Percentiles rank a stretch among this genome's conserved stretches.
These are phyloP conservation scores for Epinotia bilunana DNA, from an alignment of 2,888 invertebrate species.

Conservation along the genomic window DNA sequence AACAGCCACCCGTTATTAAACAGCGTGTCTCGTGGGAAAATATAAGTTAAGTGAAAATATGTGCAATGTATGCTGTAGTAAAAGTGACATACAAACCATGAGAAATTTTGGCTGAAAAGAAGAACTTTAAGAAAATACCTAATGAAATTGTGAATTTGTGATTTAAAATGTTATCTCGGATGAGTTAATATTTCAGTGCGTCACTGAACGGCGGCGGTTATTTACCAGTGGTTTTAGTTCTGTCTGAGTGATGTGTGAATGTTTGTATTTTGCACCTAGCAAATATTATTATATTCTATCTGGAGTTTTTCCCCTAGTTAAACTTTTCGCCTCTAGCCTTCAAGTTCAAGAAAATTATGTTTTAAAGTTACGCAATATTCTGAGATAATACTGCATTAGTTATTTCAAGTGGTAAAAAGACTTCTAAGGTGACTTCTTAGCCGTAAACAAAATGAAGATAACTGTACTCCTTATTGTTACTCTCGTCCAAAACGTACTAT, in stretches of 20 bases:
- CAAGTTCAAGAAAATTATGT: not conserved
- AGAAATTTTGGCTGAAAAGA: not conserved
- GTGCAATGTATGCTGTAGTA: too few species aligned
- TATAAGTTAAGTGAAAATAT: not conserved
- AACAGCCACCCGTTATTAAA: not conserved
- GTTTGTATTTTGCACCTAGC: too few species aligned
- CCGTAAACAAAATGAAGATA: conserved; percentile 25
- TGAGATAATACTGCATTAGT: not conserved
- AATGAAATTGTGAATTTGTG: not conserved
- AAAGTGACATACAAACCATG: not conserved
- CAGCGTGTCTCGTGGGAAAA: not conserved
- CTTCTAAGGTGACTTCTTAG: not conserved
- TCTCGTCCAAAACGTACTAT: conserved; percentile 12
- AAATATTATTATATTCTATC: not conserved
- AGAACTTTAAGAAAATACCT: not conserved
- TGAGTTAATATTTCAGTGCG: not conserved
- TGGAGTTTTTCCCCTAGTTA: not conserved
- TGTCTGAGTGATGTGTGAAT: not conserved
- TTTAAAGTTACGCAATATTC: not conserved
- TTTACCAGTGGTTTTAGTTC: not conserved
- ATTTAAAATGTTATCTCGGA: not conserved
- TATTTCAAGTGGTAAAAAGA: not conserved
- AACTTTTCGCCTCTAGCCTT: not conserved
- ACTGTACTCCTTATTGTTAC: not conserved
- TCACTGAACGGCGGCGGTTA: not conserved